Conservation (phyloP, 2,888 invertebrate genomes). For the Tenthredo distinguenda region DNA sequence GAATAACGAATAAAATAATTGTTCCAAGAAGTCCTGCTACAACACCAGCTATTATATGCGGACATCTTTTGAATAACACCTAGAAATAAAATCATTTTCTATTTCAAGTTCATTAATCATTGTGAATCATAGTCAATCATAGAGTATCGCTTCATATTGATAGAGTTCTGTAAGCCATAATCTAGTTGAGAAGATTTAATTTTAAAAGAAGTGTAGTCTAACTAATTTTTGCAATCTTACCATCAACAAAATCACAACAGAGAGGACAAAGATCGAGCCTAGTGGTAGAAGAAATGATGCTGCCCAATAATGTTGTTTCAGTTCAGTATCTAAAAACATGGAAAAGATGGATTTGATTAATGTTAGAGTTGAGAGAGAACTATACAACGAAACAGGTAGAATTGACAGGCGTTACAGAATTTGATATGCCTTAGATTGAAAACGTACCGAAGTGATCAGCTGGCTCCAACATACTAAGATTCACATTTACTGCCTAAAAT, state of each 20-base stretch:
- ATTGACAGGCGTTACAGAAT: background rate
- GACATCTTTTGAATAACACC: constrained; percentile 78
- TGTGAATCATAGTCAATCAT: background rate
- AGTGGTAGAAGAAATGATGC: constrained; percentile 69
- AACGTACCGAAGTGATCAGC: constrained; percentile 24
- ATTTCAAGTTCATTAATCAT: background rate
- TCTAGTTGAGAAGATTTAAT: background rate
- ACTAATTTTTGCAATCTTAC: constrained; percentile 60
- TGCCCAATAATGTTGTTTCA: constrained; percentile 68
- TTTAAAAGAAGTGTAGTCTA: background rate
- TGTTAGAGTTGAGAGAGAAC: background rate
- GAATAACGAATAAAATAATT: constrained; percentile 75
- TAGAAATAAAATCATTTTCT: constrained; percentile 67
- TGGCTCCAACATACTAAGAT: constrained; percentile 9
- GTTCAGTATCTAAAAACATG: constrained; percentile 64
- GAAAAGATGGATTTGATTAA: background rate
- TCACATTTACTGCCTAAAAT: constrained; percentile 18
- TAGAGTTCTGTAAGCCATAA: background rate
- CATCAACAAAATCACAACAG: constrained; percentile 69
- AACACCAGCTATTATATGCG: constrained; percentile 77
- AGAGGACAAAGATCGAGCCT: constrained; percentile 69
- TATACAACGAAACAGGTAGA: background rate
- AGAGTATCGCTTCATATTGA: too few species aligned
- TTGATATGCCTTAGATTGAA: background rate
- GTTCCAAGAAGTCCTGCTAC: constrained; percentile 77